A percentile compares a stretch with the other conserved stretches of the same genome.
Conservation (phyloP, 1,140 invertebrate species). For the Limonius californicus region DNA sequence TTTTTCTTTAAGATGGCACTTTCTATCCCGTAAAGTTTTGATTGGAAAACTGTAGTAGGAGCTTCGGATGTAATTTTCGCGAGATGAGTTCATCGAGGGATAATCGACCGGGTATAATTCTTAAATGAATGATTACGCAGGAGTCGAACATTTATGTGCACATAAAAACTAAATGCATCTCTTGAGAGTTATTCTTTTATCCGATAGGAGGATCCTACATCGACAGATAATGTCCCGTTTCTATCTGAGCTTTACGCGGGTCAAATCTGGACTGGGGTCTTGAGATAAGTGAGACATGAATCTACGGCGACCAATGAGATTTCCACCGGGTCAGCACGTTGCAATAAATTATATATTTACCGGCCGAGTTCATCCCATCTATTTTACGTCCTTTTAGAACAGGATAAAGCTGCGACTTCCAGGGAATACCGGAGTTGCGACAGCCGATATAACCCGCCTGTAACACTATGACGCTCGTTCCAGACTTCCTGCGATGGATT, state of each 20-base stretch:
- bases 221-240: slow-evolving; percentile 2
- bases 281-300: slow-evolving; percentile 37
- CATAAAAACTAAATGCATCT: slow-evolving; percentile 10
- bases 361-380: slow-evolving; percentile 35
- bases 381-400: slow-evolving; percentile 27
- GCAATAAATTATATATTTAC: slow-evolving; percentile 37
- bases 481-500: too few species aligned
- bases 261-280: slow-evolving; percentile 28
- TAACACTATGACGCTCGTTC: neutral
- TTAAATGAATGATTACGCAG: slow-evolving; percentile 9
- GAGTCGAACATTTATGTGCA: slow-evolving; percentile 5
- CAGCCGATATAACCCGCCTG: neutral
- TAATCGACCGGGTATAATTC: slow-evolving; percentile 4
- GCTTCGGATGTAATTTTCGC: neutral
- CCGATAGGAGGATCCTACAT: slow-evolving; percentile 8
- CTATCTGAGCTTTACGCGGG: slow-evolving; percentile 16
- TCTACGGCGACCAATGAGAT: slow-evolving; percentile 32
- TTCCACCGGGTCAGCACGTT: slow-evolving; percentile 27
- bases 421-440: neutral
- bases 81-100: neutral
- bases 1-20: too few species aligned
- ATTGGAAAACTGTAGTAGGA: too few species aligned
- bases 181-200: slow-evolving; percentile 5
- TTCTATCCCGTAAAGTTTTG: too few species aligned
- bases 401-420: slow-evolving; percentile 10